Base-by-base conservation (phyloP, 1,140 invertebrate species). In the Cotesia vestalis region DNA sequence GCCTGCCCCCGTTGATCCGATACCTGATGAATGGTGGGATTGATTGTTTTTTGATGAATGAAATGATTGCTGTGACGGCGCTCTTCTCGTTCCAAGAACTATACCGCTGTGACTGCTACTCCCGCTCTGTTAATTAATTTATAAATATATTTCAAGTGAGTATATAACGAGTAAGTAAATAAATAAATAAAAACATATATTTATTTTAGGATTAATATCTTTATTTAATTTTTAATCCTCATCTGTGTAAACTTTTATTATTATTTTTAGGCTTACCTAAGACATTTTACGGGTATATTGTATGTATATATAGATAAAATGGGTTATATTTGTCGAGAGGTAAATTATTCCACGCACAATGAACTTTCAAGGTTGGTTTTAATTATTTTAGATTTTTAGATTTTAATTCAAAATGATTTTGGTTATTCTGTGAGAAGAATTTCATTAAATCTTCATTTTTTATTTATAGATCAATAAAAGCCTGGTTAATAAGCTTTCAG, bases 11-110 rank as follows among this genome's bases (percentile, higher is more conserved):
- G 46, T 38, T 2, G 17, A 52, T 40, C 35, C 55, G 11, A 66
- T 57, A 8, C 40, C 62, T 8, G 71, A 72, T 4, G 78, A 83
- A 27, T 79, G 76, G 62, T 79, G 77, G 9, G 81, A 85, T 63
- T 79, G 78, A 73, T 76, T 83, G 61, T 76, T 85, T 73, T 83
- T 86, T 3, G 82, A 85, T n/a, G 83, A 86, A 40, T 87, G 79
- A 68, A 85, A 86, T 17, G 85, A 87, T 71, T 85, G 83, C 53
- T 86, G 83, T 0, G 81, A 83, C 0, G 76, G 74, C 67, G 76
- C 76, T 55, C 81, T 78, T 8, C 80, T 73, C 38, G 76, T 75
- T 12, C 73, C 75, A 11, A 78, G 52, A 40, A 80, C 77, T 5
- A 81, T 80, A n/a, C 70, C 77, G 14, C 83, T 81, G 72, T 82